A percentile compares a stretch with the other conserved stretches of the same genome.
Conservation (phyloP, 2,113 vertebrate genomes). For the Tragelaphus buxtoni region DNA sequence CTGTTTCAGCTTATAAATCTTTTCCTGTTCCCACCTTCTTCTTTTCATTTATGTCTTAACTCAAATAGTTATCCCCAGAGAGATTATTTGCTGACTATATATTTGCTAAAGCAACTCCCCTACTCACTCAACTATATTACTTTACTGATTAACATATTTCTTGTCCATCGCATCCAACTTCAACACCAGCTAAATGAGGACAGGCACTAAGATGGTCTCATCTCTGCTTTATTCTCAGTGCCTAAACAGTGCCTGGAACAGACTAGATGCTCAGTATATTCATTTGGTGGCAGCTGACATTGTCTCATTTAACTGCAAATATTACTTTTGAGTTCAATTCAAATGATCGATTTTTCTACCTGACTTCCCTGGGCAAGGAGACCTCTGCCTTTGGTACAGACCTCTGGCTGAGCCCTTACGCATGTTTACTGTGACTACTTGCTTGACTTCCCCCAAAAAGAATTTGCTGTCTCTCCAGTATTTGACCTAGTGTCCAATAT, state of each 20-base stretch:
- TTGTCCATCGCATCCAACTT: not conserved
- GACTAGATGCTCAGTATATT: not conserved
- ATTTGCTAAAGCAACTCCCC: not conserved
- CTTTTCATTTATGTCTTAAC: not conserved
- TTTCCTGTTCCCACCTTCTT: not conserved
- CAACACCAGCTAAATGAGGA: not conserved
- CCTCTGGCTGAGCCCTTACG: not conserved
- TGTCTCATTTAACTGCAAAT: not conserved
- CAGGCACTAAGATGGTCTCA: not conserved
- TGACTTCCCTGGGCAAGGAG: not conserved
- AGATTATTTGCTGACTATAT: not conserved
- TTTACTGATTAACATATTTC: not conserved
- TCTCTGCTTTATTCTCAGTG: not conserved
- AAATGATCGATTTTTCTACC: not conserved
- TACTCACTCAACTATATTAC: not conserved
- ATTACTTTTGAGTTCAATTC: not conserved
- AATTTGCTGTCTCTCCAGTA: not conserved
- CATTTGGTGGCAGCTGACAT: not conserved
- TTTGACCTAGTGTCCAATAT: not conserved
- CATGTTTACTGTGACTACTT: not conserved
- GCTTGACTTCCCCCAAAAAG: not conserved
- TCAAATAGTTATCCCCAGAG: not conserved
- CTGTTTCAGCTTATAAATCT: not conserved
- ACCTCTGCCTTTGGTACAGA: not conserved
- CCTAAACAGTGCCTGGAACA: not conserved